These are phyloP conservation scores for Ommatoiulus sabulosus DNA, from an alignment of 2,888 invertebrate species.

Conservation along the genomic window DNA sequence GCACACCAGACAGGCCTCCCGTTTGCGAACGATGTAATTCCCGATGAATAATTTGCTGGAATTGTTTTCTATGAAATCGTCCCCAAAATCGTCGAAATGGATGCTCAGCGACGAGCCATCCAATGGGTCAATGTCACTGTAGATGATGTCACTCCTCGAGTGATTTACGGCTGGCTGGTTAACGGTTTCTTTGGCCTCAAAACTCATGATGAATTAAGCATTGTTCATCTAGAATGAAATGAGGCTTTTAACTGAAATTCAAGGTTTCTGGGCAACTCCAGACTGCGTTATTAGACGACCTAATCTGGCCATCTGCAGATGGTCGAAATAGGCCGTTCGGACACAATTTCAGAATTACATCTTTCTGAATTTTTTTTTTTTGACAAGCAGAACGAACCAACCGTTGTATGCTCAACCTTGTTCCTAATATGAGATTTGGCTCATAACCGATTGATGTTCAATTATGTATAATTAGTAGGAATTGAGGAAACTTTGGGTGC, in stretches of 20 bases:
- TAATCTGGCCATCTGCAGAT: not conserved
- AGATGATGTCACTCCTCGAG: conserved; percentile 26
- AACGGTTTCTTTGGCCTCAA: conserved; percentile 44
- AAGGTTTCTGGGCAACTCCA: not conserved
- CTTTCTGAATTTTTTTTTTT: not conserved
- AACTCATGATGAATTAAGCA: conserved; percentile 44
- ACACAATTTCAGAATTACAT: not conserved
- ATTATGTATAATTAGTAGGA: no score
- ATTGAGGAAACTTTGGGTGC: no score
- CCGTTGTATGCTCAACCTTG: no score
- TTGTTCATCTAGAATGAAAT: conserved; percentile 16
- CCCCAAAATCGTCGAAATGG: conserved; percentile 51
- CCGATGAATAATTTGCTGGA: conserved; percentile 21
- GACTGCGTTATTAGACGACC: not conserved
- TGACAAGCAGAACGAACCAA: no score
- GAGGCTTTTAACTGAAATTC: not conserved
- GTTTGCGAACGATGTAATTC: conserved; percentile 11
- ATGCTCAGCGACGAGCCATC: conserved; percentile 35
- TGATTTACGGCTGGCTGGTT: conserved; percentile 3
- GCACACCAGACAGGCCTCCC: conserved; percentile 42
- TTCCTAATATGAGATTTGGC: no score
- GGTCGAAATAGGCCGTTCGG: not conserved
- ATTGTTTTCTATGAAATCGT: conserved; percentile 46
- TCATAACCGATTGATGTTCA: no score
- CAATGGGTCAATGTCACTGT: conserved; percentile 50